phyloP scores from a whole-genome alignment of 2,113 vertebrate species.

The Lepus americanus region DNA sequence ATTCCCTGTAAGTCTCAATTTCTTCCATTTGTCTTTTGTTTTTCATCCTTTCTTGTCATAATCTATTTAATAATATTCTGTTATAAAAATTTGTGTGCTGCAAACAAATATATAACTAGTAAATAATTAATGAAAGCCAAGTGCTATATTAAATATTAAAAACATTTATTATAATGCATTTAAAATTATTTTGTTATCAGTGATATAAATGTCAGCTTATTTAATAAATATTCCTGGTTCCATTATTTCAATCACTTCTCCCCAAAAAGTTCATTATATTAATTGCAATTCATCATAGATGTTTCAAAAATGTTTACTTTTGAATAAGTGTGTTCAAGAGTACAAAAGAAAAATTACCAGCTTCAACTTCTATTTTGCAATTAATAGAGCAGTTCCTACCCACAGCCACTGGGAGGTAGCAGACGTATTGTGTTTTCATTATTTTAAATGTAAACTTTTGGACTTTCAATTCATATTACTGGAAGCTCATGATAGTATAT shows the following conservation, averaged over 20 bases:
- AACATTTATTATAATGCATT: not conserved
- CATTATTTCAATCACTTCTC: not conserved
- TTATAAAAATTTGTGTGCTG: not conserved
- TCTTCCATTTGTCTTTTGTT: not conserved
- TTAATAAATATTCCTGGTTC: not conserved
- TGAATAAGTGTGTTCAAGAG: not conserved
- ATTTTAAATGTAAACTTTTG: not conserved
- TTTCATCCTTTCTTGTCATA: not conserved
- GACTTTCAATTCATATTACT: not conserved
- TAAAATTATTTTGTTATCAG: not conserved
- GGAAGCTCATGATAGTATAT: not conserved
- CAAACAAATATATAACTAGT: not conserved
- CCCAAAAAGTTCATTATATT: not conserved
- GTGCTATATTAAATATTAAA: not conserved
- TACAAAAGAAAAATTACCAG: not conserved
- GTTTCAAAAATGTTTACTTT: slow-evolving; percentile 18
- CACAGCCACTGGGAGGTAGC: slow-evolving; percentile 81
- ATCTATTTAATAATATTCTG: not conserved
- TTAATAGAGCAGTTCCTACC: slow-evolving; percentile 75
- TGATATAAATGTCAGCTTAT: not conserved
- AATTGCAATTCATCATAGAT: not conserved
- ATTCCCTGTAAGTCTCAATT: not conserved
- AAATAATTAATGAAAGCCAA: not conserved
- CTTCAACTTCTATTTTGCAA: not conserved
- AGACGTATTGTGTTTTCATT: slow-evolving; percentile 72